Evolutionary conservation across 2,113 vertebrate species (phyloP).

Genomic region (Mirza zaza): DNA sequence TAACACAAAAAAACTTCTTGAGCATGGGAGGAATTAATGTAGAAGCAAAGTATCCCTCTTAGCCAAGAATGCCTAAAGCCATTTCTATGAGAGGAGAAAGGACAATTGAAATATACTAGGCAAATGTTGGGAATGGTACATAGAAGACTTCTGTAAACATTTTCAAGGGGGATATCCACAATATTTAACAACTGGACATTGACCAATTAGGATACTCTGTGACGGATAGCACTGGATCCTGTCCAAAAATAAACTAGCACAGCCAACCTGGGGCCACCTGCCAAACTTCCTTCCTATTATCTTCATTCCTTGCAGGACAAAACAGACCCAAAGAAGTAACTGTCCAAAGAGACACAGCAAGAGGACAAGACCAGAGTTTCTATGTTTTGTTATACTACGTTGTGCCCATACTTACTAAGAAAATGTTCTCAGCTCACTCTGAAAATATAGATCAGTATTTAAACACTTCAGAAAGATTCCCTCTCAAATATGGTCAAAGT

Average conservation of each 20-base stretch:
- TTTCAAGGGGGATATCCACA: too few species aligned
- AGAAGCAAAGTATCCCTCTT: background rate
- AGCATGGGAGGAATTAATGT: too few species aligned
- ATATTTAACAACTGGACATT: background rate
- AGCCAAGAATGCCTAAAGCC: background rate
- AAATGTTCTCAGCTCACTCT: background rate
- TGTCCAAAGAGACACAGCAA: background rate
- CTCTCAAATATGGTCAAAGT: background rate
- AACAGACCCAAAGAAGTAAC: background rate
- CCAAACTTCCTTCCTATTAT: background rate
- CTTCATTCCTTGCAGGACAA: background rate
- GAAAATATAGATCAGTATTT: background rate
- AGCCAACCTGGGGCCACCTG: background rate
- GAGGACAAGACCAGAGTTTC: background rate
- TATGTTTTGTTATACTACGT: background rate
- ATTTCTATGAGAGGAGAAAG: background rate
- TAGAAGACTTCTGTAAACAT: rapidly evolving
- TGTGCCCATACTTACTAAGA: background rate
- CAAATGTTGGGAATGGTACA: background rate
- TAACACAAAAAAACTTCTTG: background rate
- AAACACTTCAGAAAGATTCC: background rate
- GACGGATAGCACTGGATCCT: background rate
- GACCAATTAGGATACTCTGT: background rate
- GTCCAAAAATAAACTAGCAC: rapidly evolving
- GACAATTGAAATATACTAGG: rapidly evolving